Evolutionary conservation across 1,140 invertebrate genomes (phyloP).

Genomic region (Ectropis grisescens): DNA sequence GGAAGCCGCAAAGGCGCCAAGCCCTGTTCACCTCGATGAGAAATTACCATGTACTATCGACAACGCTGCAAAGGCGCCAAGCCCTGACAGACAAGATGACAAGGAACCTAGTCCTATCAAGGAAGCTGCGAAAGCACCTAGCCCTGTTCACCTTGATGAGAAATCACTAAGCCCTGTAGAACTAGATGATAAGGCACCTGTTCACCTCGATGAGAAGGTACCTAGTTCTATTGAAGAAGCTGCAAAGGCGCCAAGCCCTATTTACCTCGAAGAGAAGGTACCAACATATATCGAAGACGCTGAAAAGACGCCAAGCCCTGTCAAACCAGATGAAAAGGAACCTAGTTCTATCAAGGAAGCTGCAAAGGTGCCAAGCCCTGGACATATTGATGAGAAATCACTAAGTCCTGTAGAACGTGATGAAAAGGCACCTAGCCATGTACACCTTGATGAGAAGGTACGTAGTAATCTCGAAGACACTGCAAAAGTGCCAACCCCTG

Average conservation of each 20-base stretch:
- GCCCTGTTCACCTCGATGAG: background rate
- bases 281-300: background rate
- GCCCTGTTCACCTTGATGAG: no score
- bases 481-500: background rate
- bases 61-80: constrained; percentile 3
- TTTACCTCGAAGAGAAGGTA: background rate
- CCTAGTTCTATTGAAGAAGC: background rate
- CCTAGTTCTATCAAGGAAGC: background rate
- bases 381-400: background rate
- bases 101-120: no score
- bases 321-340: background rate
- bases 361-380: no score
- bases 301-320: background rate
- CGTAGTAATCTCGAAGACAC: background rate
- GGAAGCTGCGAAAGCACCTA: no score
- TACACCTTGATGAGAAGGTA: background rate
- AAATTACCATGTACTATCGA: background rate
- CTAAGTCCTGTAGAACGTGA: background rate
- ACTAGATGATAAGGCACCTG: background rate
- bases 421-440: background rate
- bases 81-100: background rate
- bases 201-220: no score
- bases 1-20: background rate
- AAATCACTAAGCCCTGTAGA: background rate
- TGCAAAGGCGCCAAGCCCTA: background rate